These are phyloP conservation scores for cattle (Bos taurus) DNA, from an alignment of 2,113 vertebrate genomes.

Conservation along the genomic window DNA sequence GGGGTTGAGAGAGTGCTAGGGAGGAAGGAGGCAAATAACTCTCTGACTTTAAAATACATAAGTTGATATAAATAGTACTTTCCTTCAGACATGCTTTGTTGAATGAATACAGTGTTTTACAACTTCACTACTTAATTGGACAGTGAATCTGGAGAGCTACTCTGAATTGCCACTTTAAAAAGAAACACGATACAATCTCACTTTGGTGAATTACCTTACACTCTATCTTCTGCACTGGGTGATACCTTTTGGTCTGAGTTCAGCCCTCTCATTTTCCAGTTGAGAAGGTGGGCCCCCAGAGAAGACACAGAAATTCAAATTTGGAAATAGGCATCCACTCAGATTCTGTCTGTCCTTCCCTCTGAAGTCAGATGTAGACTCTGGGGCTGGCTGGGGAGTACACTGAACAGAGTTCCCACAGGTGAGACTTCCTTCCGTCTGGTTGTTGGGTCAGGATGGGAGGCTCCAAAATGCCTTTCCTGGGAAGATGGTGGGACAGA, in stretches of 20 bases:
- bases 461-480: background rate
- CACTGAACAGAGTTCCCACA: background rate
- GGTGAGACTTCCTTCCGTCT: background rate
- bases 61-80: background rate
- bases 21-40: background rate
- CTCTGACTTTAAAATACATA: background rate
- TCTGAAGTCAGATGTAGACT: background rate
- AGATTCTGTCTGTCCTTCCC: background rate
- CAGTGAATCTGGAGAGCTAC: background rate
- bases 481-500: background rate
- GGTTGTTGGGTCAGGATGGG: background rate
- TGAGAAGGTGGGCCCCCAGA: background rate
- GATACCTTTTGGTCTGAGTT: background rate
- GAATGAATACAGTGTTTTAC: background rate
- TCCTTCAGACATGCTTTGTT: background rate
- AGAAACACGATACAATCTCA: background rate
- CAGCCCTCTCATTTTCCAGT: background rate
- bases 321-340: background rate
- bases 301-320: background rate
- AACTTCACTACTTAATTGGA: background rate
- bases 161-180: background rate
- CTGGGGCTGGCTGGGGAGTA: accelerated
- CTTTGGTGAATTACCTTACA: background rate
- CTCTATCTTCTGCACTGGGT: background rate
- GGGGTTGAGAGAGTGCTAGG: background rate